phyloP scores from a whole-genome alignment of 2,797 vertebrate species.

The Dendrocincla tyrannina region DNA sequence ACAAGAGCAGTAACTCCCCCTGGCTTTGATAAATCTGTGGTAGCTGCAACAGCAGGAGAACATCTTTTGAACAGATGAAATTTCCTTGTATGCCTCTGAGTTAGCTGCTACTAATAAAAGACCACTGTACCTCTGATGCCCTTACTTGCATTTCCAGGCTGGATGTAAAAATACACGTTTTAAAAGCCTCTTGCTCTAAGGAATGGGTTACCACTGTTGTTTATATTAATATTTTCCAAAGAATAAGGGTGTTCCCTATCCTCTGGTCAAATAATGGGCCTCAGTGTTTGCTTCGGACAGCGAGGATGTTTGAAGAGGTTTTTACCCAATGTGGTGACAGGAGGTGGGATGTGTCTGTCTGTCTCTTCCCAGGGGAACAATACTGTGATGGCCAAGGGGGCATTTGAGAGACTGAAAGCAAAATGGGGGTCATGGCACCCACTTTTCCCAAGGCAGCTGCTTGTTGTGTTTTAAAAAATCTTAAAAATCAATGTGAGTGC shows the following conservation, averaged over 20 bases:
- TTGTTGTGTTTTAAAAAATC: background rate
- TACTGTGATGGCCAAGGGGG: rapidly evolving
- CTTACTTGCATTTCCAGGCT: background rate
- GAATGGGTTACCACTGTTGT: background rate
- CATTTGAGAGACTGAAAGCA: background rate
- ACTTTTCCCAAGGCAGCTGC: background rate
- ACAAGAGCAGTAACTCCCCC: background rate
- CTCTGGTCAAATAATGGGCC: background rate
- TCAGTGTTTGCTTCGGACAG: background rate
- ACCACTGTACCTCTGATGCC: background rate
- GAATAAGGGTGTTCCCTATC: rapidly evolving
- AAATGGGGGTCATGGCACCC: background rate
- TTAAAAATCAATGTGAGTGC: background rate
- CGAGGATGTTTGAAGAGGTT: rapidly evolving
- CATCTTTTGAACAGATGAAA: background rate
- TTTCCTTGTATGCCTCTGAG: background rate
- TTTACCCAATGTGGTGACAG: background rate
- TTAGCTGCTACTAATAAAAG: background rate
- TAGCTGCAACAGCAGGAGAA: background rate
- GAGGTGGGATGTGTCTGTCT: rapidly evolving
- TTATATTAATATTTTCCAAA: background rate
- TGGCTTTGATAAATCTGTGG: background rate
- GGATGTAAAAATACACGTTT: background rate
- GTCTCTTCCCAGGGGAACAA: background rate
- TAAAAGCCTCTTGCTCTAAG: background rate